Evolutionary conservation across 1,140 invertebrate species (phyloP).

Genomic region (Cepaea nemoralis): DNA sequence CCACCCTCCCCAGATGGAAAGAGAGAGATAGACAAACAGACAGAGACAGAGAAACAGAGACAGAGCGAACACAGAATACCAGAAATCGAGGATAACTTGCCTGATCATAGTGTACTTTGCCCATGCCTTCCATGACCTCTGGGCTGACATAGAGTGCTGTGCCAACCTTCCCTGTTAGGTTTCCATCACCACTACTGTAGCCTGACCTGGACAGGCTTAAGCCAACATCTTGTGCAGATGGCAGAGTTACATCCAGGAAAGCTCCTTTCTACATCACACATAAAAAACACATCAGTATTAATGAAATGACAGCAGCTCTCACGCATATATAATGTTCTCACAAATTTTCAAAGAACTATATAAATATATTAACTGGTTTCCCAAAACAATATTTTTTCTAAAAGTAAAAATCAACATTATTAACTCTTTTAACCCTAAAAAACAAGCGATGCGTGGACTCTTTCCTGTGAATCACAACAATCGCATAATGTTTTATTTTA

Average conservation of each 20-base stretch:
- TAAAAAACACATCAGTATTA: neutral
- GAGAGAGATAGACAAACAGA: too few species aligned
- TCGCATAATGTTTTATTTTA: too few species aligned
- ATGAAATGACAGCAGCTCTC: neutral
- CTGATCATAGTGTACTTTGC: slow-evolving; percentile 68
- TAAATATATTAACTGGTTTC: too few species aligned
- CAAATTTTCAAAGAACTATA: too few species aligned
- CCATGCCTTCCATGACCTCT: slow-evolving; percentile 81
- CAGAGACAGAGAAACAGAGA: too few species aligned
- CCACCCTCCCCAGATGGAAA: too few species aligned
- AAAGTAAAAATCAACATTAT: too few species aligned
- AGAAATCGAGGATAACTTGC: slow-evolving; percentile 69
- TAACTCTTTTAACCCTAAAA: too few species aligned
- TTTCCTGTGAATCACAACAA: too few species aligned
- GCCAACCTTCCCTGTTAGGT: slow-evolving; percentile 85
- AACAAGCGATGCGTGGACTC: too few species aligned
- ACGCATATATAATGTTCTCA: too few species aligned
- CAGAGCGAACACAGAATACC: slow-evolving; percentile 82
- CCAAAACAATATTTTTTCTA: too few species aligned
- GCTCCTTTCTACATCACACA: slow-evolving; percentile 24
- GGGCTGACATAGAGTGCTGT: slow-evolving; percentile 94
- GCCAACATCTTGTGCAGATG: slow-evolving; percentile 43
- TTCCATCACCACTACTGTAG: slow-evolving; percentile 60
- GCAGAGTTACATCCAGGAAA: slow-evolving; percentile 46
- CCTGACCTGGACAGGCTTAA: slow-evolving; percentile 54